Base-by-base conservation (phyloP, 2,113 vertebrate genomes). In the Cettia cetti region DNA sequence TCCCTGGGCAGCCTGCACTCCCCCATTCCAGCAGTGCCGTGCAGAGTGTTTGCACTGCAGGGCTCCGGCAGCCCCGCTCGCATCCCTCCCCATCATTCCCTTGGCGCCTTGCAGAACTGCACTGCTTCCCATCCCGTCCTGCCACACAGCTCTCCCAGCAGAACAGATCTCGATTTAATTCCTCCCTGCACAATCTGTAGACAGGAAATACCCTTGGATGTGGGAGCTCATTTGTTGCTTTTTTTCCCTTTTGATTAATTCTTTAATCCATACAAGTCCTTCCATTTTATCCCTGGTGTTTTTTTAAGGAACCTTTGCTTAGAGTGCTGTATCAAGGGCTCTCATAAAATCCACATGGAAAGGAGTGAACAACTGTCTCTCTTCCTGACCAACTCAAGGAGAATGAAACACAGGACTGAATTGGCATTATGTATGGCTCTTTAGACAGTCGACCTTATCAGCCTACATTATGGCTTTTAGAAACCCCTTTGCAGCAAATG, bases 31-130 rank as follows among this genome's bases (percentile, higher is more conserved):
- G 35, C 35, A 11, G 30, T 0, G 26, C 28, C 2, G 7, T 18
- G 40, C n/a, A 0, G 2, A 64, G 49, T 0, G 1, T 39, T 19
- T 6, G 54, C 1, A 3, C 23, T 1, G 1, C 0, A 0, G 52
- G 47, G 37, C 20, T 69, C 21, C 57, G 49, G 66, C 24, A 47
- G 63, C 7, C 21, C 33, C 1, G 1, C 40, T 30, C 19, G 2
- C 37, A 54, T 19, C 35, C 39, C n/a, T 27, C 60, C 31, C 42
- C 6, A 1, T 16, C 28, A 20, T 10, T 33, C 24, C 61, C 49
- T 10, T 27, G 33, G 39, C 2, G 5, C 66, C 21, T 13, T 1
- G 13, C 19, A 57, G 19, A 37, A 23, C 50, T 26, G 45, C 53
- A 40, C 24, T 23, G 31, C 5, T 45, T 63, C 74, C 27, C 50